Conservation (phyloP, 2,888 invertebrate genomes). For the Mimumesa dahlbomi region DNA sequence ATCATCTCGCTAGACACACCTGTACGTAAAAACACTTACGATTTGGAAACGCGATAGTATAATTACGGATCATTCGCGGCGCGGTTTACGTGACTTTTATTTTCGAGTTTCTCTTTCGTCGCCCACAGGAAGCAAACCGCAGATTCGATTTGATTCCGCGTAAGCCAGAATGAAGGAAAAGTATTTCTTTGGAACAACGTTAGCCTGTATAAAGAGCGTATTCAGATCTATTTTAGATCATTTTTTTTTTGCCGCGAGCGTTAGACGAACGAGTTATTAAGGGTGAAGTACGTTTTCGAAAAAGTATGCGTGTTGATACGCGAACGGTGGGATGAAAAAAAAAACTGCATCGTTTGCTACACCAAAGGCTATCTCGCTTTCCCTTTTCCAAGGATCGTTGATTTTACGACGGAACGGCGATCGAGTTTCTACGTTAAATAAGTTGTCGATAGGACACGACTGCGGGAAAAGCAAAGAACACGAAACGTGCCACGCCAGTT, state of each 20-base stretch:
- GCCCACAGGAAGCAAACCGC: no score
- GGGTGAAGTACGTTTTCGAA: no score
- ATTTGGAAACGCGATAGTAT: constrained; percentile 20
- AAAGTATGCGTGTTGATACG: no score
- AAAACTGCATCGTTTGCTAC: neutral
- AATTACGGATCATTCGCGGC: constrained; percentile 14
- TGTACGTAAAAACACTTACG: constrained; percentile 11
- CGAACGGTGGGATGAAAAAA: constrained; percentile 3
- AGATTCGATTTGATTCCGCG: no score
- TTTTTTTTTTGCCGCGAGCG: no score
- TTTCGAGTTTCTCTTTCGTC: no score
- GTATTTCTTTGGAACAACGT: neutral
- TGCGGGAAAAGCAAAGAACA: neutral
- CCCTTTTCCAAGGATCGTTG: neutral
- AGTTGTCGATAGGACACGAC: neutral
- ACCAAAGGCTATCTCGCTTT: neutral
- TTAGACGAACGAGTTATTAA: no score
- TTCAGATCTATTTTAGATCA: no score
- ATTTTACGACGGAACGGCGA: constrained; percentile 4
- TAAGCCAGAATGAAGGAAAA: neutral
- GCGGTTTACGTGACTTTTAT: constrained; percentile 4
- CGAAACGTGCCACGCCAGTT: neutral
- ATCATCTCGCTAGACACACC: constrained; percentile 43
- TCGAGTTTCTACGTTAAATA: constrained; percentile 3
- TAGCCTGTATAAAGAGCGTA: no score